Base-by-base conservation (phyloP, 2,113 vertebrate species). In the Salvelinus sp. region DNA sequence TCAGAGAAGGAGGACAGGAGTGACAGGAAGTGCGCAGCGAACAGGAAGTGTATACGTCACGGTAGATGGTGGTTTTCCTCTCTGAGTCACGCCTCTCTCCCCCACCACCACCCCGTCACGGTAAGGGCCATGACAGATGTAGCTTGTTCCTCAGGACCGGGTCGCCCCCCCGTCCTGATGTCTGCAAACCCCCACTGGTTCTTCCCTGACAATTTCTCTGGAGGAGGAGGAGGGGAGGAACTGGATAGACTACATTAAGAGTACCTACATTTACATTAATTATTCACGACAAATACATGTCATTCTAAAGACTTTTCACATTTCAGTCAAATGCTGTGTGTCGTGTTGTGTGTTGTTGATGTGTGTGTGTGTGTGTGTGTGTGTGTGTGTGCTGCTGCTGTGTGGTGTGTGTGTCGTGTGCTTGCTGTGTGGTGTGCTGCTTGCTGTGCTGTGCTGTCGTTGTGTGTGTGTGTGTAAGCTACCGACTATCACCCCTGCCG, bases 171-270 rank as follows among this genome's bases (percentile, higher is more conserved):
- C 94, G 93, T n/a, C 13, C 95, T 93, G 86, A 97, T 97, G 85
- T 97, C 96, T 1, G 91, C 95, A 0, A 96, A 96, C 0, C 96
- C 96, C 96, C 96, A 97, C 77, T 97, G 95, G 85, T 97, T 98
- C 88, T 97, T 97, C 93, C 23, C 91, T 93, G 81, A 97, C n/a
- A n/a, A n/a, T n/a, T 97, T 98, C 81, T 96, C 96, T 97, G 72
- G 14, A 75, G 75, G 62, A 68, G 18, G 27, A 67, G 62, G 22
- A 0, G 76, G 1, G 25, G 12, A n/a, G 1, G 60, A 9, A 23
- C n/a, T 3, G 22, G 18, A 62, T 14, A 6, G 6, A 57, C n/a
- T 71, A 0, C 38, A 48, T 58, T 57, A 57, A 71, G n/a, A 23
- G 10, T 16, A 9, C 38, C 1, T 44, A 0, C 9, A 9, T 44